phyloP scores from a whole-genome alignment of 2,797 vertebrate species.

The Eulemur albifrons region DNA sequence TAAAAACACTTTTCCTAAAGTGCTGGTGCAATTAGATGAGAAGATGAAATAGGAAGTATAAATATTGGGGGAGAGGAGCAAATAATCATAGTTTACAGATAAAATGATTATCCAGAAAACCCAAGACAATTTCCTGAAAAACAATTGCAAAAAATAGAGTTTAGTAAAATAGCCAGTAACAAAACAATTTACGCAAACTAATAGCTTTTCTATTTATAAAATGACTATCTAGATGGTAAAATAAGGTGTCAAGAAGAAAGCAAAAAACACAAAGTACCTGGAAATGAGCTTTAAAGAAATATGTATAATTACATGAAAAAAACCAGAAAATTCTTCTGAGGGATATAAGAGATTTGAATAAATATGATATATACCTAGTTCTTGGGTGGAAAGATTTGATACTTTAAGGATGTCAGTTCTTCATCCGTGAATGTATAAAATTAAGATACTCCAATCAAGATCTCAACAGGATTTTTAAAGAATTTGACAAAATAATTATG shows the following conservation, averaged over 20 bases:
- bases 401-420: background rate
- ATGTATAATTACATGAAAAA: background rate
- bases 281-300: constrained; percentile 20
- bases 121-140: constrained; percentile 34
- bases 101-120: constrained; percentile 39
- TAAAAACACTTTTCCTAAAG: background rate
- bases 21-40: constrained; percentile 3
- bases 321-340: constrained; percentile 3
- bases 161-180: constrained; percentile 21
- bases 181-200: background rate
- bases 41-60: constrained; percentile 14
- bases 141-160: background rate
- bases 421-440: background rate
- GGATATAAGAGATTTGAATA: background rate
- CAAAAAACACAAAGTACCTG: background rate
- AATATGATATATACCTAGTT: background rate
- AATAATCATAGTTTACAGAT: background rate
- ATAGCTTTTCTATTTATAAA: constrained; percentile 33
- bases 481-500: constrained; percentile 38
- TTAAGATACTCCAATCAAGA: constrained; percentile 12
- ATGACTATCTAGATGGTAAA: background rate
- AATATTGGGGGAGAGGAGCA: background rate
- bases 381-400: background rate
- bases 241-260: constrained; percentile 10
- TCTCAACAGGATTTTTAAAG: background rate